Evolutionary conservation across 2,888 invertebrate genomes (phyloP).

Genomic region (Strigamia maritima): DNA sequence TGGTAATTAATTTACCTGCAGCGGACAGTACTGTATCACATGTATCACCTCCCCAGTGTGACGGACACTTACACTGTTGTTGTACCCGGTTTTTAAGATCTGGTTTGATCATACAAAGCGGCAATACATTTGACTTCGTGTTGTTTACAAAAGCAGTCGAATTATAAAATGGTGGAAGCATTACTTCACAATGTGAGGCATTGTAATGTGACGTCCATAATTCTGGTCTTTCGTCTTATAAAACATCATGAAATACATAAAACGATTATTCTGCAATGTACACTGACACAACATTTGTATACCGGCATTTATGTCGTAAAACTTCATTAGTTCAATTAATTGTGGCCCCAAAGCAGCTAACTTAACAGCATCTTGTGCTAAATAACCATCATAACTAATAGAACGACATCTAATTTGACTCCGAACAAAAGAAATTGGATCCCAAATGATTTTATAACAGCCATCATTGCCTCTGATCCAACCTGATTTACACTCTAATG

Average conservation of each 20-base stretch:
- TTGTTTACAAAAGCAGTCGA: background rate
- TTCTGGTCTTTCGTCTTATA: background rate
- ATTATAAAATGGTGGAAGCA: background rate
- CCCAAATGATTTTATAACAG: background rate
- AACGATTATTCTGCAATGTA: background rate
- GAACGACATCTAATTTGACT: background rate
- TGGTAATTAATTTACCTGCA: slow-evolving; percentile 9
- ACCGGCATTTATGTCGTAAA: background rate
- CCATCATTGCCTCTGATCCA: background rate
- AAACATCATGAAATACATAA: background rate
- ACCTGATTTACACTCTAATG: background rate
- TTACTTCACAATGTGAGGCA: too few relatives aligned
- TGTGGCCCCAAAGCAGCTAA: background rate
- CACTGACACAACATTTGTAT: background rate
- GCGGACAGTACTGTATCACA: background rate
- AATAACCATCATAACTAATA: background rate
- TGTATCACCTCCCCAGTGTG: background rate
- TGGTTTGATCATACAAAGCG: background rate
- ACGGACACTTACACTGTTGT: background rate
- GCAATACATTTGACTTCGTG: background rate
- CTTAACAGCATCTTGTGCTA: background rate
- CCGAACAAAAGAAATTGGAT: background rate
- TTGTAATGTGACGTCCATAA: background rate
- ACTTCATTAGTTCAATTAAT: background rate
- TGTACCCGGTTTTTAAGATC: background rate